Conservation (phyloP, 1,140 invertebrate species). For the Aphaenogaster ashmeadi region DNA sequence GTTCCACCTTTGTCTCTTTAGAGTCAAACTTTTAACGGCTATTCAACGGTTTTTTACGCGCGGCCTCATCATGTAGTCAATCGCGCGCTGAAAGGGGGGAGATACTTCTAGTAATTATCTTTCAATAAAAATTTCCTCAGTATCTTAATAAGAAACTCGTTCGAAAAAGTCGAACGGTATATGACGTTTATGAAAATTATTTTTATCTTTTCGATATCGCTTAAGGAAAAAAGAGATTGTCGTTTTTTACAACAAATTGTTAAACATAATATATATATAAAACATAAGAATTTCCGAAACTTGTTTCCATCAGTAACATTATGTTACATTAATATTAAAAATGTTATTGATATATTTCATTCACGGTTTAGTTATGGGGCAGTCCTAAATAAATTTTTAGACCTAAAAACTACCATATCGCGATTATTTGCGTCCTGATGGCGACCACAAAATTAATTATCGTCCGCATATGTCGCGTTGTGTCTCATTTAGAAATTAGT, state of each 20-base stretch:
- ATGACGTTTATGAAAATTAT: slow-evolving; percentile 16
- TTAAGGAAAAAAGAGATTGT: neutral
- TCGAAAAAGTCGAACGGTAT: slow-evolving; percentile 6
- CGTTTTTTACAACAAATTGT: neutral
- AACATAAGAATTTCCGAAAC: neutral
- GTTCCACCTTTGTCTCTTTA: slow-evolving; percentile 51
- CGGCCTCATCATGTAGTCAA: slow-evolving; percentile 32
- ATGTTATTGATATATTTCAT: neutral
- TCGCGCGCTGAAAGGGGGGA: neutral
- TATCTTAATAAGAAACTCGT: slow-evolving; percentile 29
- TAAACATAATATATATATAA: neutral
- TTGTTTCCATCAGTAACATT: neutral
- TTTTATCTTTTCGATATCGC: neutral
- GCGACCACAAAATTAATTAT: slow-evolving; percentile 32
- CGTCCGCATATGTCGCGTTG: slow-evolving; percentile 37
- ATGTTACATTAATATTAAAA: neutral
- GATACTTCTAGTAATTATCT: slow-evolving; percentile 27
- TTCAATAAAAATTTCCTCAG: slow-evolving; percentile 36
- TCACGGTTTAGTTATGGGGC: neutral
- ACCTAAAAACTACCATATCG: neutral
- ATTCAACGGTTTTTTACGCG: slow-evolving; percentile 41
- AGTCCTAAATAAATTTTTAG: slow-evolving; percentile 8
- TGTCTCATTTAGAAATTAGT: slow-evolving; percentile 44
- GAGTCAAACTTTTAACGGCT: slow-evolving; percentile 50
- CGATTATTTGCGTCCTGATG: neutral